Base-by-base conservation (phyloP, 1,140 invertebrate genomes). In the Trypoxylus dichotomus region DNA sequence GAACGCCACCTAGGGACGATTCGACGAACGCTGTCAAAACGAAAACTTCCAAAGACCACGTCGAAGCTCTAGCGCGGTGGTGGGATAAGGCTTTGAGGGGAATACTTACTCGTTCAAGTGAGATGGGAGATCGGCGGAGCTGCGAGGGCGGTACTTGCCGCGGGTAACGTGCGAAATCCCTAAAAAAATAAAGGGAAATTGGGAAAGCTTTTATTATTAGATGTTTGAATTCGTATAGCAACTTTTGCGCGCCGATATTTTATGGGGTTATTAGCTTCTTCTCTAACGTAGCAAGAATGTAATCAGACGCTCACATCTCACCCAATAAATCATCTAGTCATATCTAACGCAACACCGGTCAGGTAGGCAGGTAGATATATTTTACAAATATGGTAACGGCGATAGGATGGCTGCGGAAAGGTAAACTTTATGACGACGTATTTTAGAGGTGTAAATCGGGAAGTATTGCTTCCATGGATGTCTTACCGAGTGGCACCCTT, bases 271-370 rank as follows among this genome's bases (percentile, higher is more conserved):
- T 63, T 63, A 19, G 60, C 60, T 63, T 24, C 60, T 63, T 27
- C n/a, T 63, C 10, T 47, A 47, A 47, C 60, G 60, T 63, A 63
- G 60, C 24, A 76, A 76, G 76, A 76, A 76, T 76, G 58, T 68
- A 76, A 76, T 76, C 76, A 29, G 60, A 68, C 76, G 27, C 60
- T 76, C 27, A 58, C 60, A 76, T 76, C 76, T 76, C 76, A 76
- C 76, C 76, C 63, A 42, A 76, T 76, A 76, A 76, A 76, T 76
- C 76, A 76, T 76, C 63, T 76, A 27, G 60, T 71, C 58, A 19
- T 76, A 76, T 63, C 76, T 76, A 76, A 76, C 60, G 63, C 76
- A 27, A 29, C 27, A 68, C 37, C 37, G 76, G 76, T 76, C 60
- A 63, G 60, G 60, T 63, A 63, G 60, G 60, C 60, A 63, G 60